Evolutionary conservation across 2,113 vertebrate species (phyloP), one percentile per base, ranked within the genome.

Genomic region (Scomber colias): DNA sequence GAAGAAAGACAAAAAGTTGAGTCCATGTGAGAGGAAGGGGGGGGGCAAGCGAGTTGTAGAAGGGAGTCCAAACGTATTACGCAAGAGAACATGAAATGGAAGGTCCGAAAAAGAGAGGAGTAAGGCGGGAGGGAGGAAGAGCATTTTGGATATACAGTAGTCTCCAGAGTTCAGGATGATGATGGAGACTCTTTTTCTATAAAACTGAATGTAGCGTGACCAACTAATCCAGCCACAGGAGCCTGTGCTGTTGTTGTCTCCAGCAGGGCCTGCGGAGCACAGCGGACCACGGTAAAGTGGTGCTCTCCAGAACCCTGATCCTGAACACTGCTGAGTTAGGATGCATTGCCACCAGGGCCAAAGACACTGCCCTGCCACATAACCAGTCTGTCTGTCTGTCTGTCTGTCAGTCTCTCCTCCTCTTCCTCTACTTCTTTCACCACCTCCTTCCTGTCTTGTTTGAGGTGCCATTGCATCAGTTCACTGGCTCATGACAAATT

Each of bases 201-300:
- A 4, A 50, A 55, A 10, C 19, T 21, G 53, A 49, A 27, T 27
- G 62, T 8, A 71, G 64, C 9, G 14, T 76, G 79, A 75, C 79
- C 79, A 30, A 49, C 63, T 76, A 21, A 48, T 80, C 30, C 60
- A 69, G 59, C 75, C 80, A 50, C 65, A 40, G 21, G 16, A 67
- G 54, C 68, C n/a, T 67, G 69, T 2, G 4, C 21, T 59, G 77
- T 10, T 59, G 81, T 59, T 27, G 66, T 85, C 90, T 94, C 93
- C 92, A 90, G 89, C 86, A 78, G 81, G 79, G 75, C 93, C 92
- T 17, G 85, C 13, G 84, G 90, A 92, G 82, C 92, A 90, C 89
- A 82, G 79, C 24, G 91, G 93, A 93, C 93, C 92, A 5, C 67
- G 31, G 76, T 66, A 62, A 60, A 80, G 75, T 64, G 2, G 1